These are phyloP conservation scores for Thecocarcelia acutangulata DNA, from an alignment of 2,888 invertebrate genomes.

Conservation along the genomic window DNA sequence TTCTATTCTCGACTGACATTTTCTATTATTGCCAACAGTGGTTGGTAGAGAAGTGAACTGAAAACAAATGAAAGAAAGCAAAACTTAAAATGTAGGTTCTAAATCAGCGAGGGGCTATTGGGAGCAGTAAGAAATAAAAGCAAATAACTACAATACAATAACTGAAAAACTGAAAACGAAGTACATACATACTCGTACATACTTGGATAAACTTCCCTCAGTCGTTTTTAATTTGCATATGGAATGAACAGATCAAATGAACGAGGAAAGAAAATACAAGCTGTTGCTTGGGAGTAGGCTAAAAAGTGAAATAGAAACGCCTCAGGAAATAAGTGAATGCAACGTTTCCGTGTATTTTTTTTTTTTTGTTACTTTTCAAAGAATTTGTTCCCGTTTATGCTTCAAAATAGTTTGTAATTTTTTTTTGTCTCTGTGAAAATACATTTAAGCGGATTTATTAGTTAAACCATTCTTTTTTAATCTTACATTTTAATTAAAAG, in stretches of 20 bases:
- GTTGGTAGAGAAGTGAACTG: slow-evolving; percentile 31
- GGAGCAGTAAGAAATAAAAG: background rate
- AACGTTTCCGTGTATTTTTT: slow-evolving; percentile 27
- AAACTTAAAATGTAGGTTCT: slow-evolving; percentile 50
- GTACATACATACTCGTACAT: slow-evolving; percentile 1
- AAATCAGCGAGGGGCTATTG: slow-evolving; percentile 51
- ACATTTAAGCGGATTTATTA: slow-evolving; percentile 18
- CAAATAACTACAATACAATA: background rate
- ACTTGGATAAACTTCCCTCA: slow-evolving; percentile 11
- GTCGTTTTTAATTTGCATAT: slow-evolving; percentile 61
- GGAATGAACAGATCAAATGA: slow-evolving; percentile 35
- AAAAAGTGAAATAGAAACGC: slow-evolving; percentile 55
- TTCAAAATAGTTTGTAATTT: background rate
- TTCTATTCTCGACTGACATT: slow-evolving; percentile 51
- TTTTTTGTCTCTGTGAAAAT: background rate
- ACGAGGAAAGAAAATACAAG: background rate
- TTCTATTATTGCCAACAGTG: slow-evolving; percentile 57
- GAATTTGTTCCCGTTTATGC: slow-evolving; percentile 33
- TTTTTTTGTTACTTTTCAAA: slow-evolving; percentile 42
- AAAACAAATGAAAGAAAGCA: slow-evolving; percentile 36
- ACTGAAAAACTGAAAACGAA: slow-evolving; percentile 6
- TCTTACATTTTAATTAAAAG: slow-evolving; percentile 38
- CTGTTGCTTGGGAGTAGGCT: slow-evolving; percentile 22
- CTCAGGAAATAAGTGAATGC: slow-evolving; percentile 47
- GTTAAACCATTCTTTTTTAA: background rate